Conservation (phyloP, 1,140 invertebrate genomes). For the Ostrea edulis region DNA sequence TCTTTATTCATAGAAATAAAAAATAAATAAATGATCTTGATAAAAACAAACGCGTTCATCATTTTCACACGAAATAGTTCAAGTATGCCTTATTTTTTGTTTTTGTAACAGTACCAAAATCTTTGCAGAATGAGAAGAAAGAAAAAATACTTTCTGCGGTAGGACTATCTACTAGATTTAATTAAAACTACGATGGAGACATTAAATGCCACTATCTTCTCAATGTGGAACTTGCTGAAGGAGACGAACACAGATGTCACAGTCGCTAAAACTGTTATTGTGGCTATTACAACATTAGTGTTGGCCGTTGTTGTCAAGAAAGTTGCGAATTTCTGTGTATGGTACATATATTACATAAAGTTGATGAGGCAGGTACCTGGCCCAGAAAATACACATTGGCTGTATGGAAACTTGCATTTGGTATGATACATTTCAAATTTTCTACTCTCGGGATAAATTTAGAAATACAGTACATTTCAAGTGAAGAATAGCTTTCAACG, state of each 20-base stretch:
- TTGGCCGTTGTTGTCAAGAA: not conserved
- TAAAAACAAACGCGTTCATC: too few relatives aligned
- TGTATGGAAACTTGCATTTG: slow-evolving; percentile 22
- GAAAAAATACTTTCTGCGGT: not conserved
- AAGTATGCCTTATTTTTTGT: not conserved
- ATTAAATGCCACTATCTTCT: not conserved
- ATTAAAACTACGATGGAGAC: not conserved
- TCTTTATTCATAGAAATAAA: too few relatives aligned
- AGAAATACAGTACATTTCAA: too few relatives aligned
- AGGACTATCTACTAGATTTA: not conserved
- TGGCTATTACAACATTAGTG: not conserved
- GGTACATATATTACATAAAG: slow-evolving; percentile 2
- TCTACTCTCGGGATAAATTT: too few relatives aligned
- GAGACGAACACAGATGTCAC: not conserved
- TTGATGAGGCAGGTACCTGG: not conserved
- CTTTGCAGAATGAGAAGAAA: not conserved
- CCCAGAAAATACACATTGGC: slow-evolving; percentile 22
- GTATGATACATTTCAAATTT: not conserved
- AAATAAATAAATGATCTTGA: too few relatives aligned
- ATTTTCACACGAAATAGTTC: not conserved
- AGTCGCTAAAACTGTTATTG: not conserved
- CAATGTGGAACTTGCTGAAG: not conserved
- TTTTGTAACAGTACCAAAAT: not conserved
- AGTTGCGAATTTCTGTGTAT: not conserved
- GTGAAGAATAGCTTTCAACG: too few relatives aligned